These are phyloP conservation scores for Xanthia icteritia DNA, from an alignment of 2,888 invertebrate genomes.

Conservation along the genomic window DNA sequence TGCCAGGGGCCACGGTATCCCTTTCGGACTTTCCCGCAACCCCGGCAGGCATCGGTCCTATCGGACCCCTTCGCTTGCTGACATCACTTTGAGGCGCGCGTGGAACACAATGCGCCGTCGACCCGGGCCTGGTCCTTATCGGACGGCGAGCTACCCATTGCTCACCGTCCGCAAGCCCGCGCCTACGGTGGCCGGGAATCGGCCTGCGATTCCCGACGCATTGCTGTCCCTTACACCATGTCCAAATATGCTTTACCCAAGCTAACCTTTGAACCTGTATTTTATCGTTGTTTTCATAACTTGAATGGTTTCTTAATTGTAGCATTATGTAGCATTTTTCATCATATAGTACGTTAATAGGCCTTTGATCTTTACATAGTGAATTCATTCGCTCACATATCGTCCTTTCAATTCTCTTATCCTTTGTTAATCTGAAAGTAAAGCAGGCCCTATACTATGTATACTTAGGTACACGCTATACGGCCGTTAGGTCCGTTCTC, in stretches of 20 bases:
- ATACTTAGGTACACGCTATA: constrained; percentile 1
- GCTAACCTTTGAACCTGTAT: not conserved
- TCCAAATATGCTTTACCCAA: not conserved
- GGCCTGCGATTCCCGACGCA: too few relatives aligned
- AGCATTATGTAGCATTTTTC: not conserved
- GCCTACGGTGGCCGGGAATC: too few relatives aligned
- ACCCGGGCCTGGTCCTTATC: too few relatives aligned
- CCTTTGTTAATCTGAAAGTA: constrained; percentile 21
- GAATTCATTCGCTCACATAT: constrained; percentile 3
- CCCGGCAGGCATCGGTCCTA: too few relatives aligned
- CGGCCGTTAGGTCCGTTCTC: constrained; percentile 16
- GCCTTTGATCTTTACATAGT: not conserved
- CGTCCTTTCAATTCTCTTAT: constrained; percentile 5
- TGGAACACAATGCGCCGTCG: too few relatives aligned
- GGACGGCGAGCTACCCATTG: too few relatives aligned
- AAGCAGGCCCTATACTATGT: not conserved
- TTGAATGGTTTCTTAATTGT: not conserved
- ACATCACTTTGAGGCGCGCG: too few relatives aligned
- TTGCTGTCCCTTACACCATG: not conserved
- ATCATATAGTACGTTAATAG: not conserved
- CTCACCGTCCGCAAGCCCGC: too few relatives aligned
- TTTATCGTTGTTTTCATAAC: not conserved
- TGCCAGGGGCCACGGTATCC: too few relatives aligned
- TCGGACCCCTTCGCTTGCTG: too few relatives aligned
- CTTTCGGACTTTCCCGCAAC: too few relatives aligned